Evolutionary conservation across 1,140 invertebrate genomes (phyloP).

Genomic region (Formica exsecta): DNA sequence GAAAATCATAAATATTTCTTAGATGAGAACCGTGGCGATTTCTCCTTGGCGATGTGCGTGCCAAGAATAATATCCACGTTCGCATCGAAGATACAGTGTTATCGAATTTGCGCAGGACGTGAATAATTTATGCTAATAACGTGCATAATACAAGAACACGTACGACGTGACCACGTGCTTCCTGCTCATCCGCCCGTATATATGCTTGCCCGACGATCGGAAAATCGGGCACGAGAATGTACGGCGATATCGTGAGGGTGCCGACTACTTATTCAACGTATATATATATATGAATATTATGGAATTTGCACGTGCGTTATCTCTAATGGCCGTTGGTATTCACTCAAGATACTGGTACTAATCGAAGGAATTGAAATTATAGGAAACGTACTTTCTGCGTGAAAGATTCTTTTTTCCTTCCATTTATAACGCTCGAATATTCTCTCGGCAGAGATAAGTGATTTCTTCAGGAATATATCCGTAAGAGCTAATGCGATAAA

Average conservation of each 20-base stretch:
- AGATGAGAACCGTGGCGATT: not conserved
- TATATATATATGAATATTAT: constrained; percentile 1
- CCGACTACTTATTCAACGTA: constrained; percentile 12
- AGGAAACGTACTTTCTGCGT: not conserved
- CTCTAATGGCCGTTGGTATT: not conserved
- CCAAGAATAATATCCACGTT: constrained; percentile 71
- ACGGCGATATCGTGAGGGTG: not conserved
- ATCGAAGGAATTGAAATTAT: not conserved
- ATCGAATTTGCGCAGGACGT: constrained; percentile 47
- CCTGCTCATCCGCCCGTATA: constrained; percentile 66
- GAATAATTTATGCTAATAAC: constrained; percentile 65
- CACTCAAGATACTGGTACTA: not conserved
- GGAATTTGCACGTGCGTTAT: constrained; percentile 18
- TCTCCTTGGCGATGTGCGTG: constrained; percentile 54
- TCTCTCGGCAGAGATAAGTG: not conserved
- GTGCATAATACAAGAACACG: constrained; percentile 34
- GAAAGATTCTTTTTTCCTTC: not conserved
- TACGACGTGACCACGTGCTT: constrained; percentile 50
- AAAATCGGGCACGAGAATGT: constrained; percentile 36
- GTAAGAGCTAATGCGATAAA: constrained; percentile 19
- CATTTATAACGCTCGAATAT: not conserved
- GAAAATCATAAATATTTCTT: not conserved
- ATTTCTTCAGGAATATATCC: not conserved
- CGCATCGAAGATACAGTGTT: constrained; percentile 61
- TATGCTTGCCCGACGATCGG: not conserved